Conservation (phyloP, 1,140 invertebrate genomes). For the Propsilocerus akamusi region DNA sequence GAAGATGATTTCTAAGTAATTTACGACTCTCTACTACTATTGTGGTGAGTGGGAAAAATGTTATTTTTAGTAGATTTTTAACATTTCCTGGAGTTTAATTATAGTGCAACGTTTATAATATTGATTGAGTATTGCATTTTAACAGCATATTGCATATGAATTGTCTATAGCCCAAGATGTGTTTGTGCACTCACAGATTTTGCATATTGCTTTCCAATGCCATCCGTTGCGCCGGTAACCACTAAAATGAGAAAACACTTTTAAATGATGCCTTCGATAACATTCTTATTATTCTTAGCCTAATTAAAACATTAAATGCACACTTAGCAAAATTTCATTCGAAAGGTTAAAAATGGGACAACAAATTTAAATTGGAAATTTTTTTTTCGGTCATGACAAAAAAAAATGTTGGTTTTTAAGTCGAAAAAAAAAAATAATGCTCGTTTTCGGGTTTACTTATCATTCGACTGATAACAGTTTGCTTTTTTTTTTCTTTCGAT, state of each 20-base stretch:
- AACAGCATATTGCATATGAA: too few relatives aligned
- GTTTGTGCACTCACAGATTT: slow-evolving; percentile 34
- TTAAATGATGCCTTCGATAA: neutral
- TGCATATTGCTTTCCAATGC: slow-evolving; percentile 80
- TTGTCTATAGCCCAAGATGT: neutral
- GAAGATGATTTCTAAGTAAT: too few relatives aligned
- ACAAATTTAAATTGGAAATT: neutral
- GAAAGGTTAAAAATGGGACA: neutral
- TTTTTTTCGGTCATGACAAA: too few relatives aligned
- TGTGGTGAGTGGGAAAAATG: too few relatives aligned
- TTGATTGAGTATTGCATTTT: neutral
- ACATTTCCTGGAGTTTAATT: neutral
- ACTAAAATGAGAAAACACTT: slow-evolving; percentile 41
- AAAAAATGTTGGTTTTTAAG: too few relatives aligned
- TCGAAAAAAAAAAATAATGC: too few relatives aligned
- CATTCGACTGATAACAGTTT: too few relatives aligned
- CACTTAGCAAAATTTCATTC: neutral
- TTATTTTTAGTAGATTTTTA: too few relatives aligned
- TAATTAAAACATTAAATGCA: too few relatives aligned
- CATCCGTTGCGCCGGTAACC: slow-evolving; percentile 80
- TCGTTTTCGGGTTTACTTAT: too few relatives aligned
- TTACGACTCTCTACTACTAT: too few relatives aligned
- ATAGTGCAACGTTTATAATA: neutral
- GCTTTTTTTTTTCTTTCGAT: too few relatives aligned
- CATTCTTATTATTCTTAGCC: neutral